Evolutionary conservation across 2,888 invertebrate genomes (phyloP).

Genomic region (Pelosia muscerda): DNA sequence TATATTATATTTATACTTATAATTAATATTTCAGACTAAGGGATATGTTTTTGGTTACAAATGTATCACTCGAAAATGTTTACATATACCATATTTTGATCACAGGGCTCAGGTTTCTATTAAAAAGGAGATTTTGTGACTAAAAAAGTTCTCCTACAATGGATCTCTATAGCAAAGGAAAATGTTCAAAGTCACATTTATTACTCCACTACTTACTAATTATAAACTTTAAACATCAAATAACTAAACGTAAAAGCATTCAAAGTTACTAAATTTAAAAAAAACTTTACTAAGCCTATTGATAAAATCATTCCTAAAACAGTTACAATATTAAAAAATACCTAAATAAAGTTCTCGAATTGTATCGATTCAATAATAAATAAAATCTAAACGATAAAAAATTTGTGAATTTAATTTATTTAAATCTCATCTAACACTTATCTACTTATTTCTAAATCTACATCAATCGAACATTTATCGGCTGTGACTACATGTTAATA

Average conservation of each 20-base stretch:
- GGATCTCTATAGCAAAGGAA: constrained; percentile 42
- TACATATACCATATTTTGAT: constrained; percentile 36
- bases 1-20: constrained; percentile 59
- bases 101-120: constrained; percentile 41
- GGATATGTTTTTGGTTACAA: constrained; percentile 84
- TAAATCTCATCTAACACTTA: constrained; percentile 77
- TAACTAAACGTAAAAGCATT: constrained; percentile 56
- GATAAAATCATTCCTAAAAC: constrained; percentile 40
- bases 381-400: constrained; percentile 37
- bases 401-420: constrained; percentile 61
- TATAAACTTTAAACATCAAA: constrained; percentile 58
- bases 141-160: not conserved
- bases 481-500: constrained; percentile 59
- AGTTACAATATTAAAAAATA: constrained; percentile 26
- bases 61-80: constrained; percentile 71
- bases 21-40: constrained; percentile 75
- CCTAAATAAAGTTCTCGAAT: constrained; percentile 10
- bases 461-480: constrained; percentile 75
- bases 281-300: constrained; percentile 41
- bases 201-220: constrained; percentile 72
- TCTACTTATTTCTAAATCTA: constrained; percentile 72
- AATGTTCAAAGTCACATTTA: constrained; percentile 82
- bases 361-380: constrained; percentile 17
- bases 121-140: constrained; percentile 4
- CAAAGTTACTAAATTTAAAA: constrained; percentile 34